Conservation (phyloP, 2,888 invertebrate species). For the Oxytorus armatus region DNA sequence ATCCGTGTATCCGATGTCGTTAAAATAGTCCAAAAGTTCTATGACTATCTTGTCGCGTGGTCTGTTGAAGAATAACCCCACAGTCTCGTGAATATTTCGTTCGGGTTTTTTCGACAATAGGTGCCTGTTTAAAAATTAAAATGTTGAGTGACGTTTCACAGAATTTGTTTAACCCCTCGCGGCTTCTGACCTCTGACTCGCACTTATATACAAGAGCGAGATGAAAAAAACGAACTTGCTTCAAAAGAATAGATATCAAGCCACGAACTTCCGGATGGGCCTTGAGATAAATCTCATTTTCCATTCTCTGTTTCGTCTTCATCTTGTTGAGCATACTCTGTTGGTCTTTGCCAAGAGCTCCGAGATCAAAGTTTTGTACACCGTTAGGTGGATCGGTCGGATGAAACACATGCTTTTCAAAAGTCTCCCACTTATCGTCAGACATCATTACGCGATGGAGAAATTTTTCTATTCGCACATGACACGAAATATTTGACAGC, state of each 20-base stretch:
- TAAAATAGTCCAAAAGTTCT: slow-evolving; percentile 72
- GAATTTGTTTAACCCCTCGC: slow-evolving; percentile 35
- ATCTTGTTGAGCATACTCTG: slow-evolving; percentile 69
- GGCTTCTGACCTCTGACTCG: slow-evolving; percentile 3
- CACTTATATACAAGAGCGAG: background rate
- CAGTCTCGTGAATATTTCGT: slow-evolving; percentile 68
- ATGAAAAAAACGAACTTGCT: slow-evolving; percentile 63
- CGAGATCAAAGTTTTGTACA: slow-evolving; percentile 74
- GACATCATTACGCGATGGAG: slow-evolving; percentile 65
- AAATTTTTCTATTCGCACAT: slow-evolving; percentile 17
- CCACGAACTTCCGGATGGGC: slow-evolving; percentile 76
- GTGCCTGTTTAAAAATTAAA: slow-evolving; percentile 67
- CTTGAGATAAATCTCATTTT: slow-evolving; percentile 74
- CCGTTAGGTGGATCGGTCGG: slow-evolving; percentile 74
- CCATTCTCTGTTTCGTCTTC: slow-evolving; percentile 67
- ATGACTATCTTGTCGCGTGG: slow-evolving; percentile 68
- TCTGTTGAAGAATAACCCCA: slow-evolving; percentile 75
- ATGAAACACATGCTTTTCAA: slow-evolving; percentile 70
- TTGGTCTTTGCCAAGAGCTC: slow-evolving; percentile 69
- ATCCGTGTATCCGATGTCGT: slow-evolving; percentile 58
- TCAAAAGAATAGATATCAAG: slow-evolving; percentile 73
- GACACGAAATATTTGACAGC: slow-evolving; percentile 14
- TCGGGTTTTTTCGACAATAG: slow-evolving; percentile 68
- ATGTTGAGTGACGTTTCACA: slow-evolving; percentile 27
- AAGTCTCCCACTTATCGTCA: slow-evolving; percentile 51